Evolutionary conservation across 2,888 invertebrate species (phyloP).

Genomic region (Tetanocera ferruginea): DNA sequence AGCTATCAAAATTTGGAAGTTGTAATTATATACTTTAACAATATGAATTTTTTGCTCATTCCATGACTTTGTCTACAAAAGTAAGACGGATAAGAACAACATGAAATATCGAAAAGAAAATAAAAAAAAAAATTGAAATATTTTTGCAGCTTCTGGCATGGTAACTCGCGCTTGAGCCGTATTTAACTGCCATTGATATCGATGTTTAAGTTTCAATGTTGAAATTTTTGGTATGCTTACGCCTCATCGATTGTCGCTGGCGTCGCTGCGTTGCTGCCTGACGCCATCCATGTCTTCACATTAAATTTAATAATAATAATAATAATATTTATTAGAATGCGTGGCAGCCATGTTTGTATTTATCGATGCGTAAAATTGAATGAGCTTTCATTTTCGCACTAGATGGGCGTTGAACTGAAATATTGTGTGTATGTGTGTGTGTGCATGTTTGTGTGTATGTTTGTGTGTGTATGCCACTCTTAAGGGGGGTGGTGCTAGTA

Average conservation of each 20-base stretch:
- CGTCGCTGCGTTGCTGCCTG: not conserved
- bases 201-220: too few species aligned
- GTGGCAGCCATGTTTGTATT: conserved; percentile 1
- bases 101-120: not conserved
- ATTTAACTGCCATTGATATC: too few species aligned
- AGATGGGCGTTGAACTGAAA: conserved; percentile 10
- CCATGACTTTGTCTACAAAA: too few species aligned
- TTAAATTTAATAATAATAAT: not conserved
- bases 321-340: conserved; percentile 1
- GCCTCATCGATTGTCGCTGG: too few species aligned
- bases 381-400: not conserved
- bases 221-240: too few species aligned
- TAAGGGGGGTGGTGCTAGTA: not conserved
- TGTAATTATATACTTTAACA: too few species aligned
- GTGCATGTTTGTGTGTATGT: not conserved
- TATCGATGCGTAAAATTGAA: conserved; percentile 17
- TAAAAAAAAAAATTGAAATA: not conserved
- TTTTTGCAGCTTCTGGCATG: not conserved
- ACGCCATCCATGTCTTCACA: not conserved
- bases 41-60: too few species aligned
- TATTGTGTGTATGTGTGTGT: not conserved
- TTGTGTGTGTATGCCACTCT: too few species aligned
- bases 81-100: not conserved
- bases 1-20: too few species aligned
- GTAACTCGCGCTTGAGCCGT: not conserved